Evolutionary conservation across 1,140 invertebrate species (phyloP).

Genomic region (Drosophila cardini): DNA sequence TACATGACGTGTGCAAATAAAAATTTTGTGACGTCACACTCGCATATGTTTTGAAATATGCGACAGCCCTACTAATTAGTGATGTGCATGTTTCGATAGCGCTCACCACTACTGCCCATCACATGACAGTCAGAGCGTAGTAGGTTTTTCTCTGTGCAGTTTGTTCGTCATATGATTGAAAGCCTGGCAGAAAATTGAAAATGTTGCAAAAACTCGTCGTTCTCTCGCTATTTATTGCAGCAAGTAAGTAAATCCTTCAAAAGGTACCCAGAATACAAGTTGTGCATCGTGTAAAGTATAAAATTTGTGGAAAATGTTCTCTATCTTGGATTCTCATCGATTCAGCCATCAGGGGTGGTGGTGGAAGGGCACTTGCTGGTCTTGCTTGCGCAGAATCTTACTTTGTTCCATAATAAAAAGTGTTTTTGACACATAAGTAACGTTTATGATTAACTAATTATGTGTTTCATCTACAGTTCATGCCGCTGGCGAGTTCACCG

Average conservation of each 20-base stretch:
- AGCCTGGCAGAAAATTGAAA: constrained; percentile 74
- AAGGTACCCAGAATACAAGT: neutral
- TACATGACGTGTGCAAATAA: no score
- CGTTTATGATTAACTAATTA: constrained; percentile 21
- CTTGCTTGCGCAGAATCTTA: constrained; percentile 65
- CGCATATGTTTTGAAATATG: neutral
- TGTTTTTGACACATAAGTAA: constrained; percentile 1
- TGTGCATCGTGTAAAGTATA: constrained; percentile 1
- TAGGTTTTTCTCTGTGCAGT: constrained; percentile 76
- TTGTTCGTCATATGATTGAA: constrained; percentile 84
- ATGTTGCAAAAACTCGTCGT: constrained; percentile 77
- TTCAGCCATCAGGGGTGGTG: constrained; percentile 33
- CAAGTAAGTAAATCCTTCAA: constrained; percentile 73
- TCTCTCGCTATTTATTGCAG: constrained; percentile 75
- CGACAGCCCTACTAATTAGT: constrained; percentile 10
- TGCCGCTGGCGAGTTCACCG: constrained; percentile 88
- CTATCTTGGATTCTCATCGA: constrained; percentile 39
- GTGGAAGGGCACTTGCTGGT: constrained; percentile 8
- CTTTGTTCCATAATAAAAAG: neutral
- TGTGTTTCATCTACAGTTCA: constrained; percentile 85
- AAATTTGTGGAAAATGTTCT: constrained; percentile 9
- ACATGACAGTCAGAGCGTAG: constrained; percentile 70
- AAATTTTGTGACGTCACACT: constrained; percentile 30
- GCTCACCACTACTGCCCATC: constrained; percentile 48
- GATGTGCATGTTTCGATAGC: constrained; percentile 46